Percentiles rank a stretch among this genome's conserved stretches.
These are phyloP conservation scores for Gobio gobio DNA, from an alignment of 2,113 vertebrate genomes.

Conservation along the genomic window DNA sequence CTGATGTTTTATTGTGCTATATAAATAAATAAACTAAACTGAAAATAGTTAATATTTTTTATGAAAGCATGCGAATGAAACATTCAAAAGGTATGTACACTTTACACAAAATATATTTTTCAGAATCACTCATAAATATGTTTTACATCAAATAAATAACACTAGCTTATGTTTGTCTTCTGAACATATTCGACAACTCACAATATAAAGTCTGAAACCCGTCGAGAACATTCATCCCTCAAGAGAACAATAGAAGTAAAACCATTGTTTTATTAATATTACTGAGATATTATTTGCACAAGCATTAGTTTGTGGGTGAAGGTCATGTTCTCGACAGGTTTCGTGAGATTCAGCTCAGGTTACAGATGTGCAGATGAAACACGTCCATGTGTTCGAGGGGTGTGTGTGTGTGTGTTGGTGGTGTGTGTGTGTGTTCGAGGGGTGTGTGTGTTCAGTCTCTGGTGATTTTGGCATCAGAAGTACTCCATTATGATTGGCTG, in stretches of 20 bases:
- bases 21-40: too few relatives aligned
- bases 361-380: neutral
- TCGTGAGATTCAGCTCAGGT: neutral
- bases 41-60: slow-evolving; percentile 65
- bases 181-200: neutral
- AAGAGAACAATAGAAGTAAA: neutral
- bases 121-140: slow-evolving; percentile 79
- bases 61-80: slow-evolving; percentile 70
- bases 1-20: too few relatives aligned
- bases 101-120: slow-evolving; percentile 72
- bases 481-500: neutral
- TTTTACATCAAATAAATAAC: slow-evolving; percentile 61
- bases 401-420: neutral
- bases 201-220: neutral
- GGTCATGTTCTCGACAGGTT: neutral
- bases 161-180: neutral
- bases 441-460: neutral
- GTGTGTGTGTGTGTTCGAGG: neutral
- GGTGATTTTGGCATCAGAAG: neutral
- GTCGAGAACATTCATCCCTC: neutral
- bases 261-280: too few relatives aligned
- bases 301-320: too few relatives aligned
- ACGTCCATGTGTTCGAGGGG: neutral
- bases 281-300: too few relatives aligned
- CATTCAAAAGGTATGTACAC: slow-evolving; percentile 71